phyloP scores from a whole-genome alignment of 2,113 vertebrate genomes.

The Montifringilla adamsi region DNA sequence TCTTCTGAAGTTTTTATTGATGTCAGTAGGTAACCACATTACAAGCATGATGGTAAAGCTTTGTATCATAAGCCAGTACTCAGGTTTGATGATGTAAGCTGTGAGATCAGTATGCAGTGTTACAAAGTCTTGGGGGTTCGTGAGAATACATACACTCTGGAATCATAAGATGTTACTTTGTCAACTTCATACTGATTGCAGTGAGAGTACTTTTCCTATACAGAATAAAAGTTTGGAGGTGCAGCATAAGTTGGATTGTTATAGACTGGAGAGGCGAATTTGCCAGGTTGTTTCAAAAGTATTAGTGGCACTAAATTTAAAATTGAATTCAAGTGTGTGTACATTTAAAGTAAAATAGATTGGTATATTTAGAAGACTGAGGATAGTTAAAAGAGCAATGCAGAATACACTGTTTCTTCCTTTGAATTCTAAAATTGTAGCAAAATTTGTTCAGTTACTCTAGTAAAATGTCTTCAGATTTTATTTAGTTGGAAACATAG shows the following conservation, averaged over 20 bases:
- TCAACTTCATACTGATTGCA: background rate
- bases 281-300: background rate
- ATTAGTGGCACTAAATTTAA: background rate
- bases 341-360: background rate
- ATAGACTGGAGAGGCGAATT: fast-evolving
- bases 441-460: background rate
- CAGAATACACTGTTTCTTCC: background rate
- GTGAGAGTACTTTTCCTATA: background rate
- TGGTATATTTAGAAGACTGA: background rate
- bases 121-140: background rate
- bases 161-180: background rate
- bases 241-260: background rate
- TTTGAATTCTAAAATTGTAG: background rate
- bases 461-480: background rate
- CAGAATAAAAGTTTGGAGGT: background rate
- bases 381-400: background rate
- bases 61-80: background rate
- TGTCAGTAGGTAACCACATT: background rate
- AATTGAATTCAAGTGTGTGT: background rate
- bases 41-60: background rate
- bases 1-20: background rate
- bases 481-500: background rate
- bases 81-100: background rate
- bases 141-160: background rate
- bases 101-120: background rate